Conservation (phyloP, 2,888 invertebrate genomes). For the Drosophila ezoana region DNA sequence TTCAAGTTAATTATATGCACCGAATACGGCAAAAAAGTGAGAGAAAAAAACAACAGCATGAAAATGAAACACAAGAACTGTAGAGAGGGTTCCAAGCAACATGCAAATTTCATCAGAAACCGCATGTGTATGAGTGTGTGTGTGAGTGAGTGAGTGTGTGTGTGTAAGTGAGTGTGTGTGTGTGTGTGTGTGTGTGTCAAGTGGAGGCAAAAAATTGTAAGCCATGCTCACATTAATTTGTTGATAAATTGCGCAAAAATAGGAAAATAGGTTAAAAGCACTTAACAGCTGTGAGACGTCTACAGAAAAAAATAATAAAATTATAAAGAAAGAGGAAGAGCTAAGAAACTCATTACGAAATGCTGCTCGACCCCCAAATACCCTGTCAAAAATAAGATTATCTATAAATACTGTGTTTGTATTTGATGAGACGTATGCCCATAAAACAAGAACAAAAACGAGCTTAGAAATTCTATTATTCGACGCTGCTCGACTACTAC, state of each 20-base stretch:
- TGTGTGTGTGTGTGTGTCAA: slow-evolving; percentile 44
- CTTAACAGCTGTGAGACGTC: slow-evolving; percentile 54
- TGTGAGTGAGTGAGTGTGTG: slow-evolving; percentile 24
- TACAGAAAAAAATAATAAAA: not conserved
- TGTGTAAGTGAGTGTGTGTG: not conserved
- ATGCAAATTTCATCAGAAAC: slow-evolving; percentile 68
- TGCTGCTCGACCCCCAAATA: not conserved
- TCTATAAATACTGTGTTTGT: no score
- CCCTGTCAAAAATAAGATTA: not conserved
- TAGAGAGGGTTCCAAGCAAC: slow-evolving; percentile 39
- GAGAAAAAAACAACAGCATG: slow-evolving; percentile 27
- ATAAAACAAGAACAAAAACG: not conserved
- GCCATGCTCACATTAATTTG: slow-evolving; percentile 74
- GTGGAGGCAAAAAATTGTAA: slow-evolving; percentile 51
- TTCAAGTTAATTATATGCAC: slow-evolving; percentile 76
- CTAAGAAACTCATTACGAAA: not conserved
- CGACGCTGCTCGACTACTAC: not conserved
- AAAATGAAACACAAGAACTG: slow-evolving; percentile 44
- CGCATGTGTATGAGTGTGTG: slow-evolving; percentile 12
- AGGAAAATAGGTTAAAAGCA: slow-evolving; percentile 75
- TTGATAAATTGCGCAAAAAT: slow-evolving; percentile 74
- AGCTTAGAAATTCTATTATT: no score
- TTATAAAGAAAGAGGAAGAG: not conserved
- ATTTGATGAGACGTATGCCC: no score
- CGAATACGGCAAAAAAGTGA: slow-evolving; percentile 25